Evolutionary conservation across 1,140 invertebrate genomes (phyloP).

Genomic region (Ceratosolen solmsi): DNA sequence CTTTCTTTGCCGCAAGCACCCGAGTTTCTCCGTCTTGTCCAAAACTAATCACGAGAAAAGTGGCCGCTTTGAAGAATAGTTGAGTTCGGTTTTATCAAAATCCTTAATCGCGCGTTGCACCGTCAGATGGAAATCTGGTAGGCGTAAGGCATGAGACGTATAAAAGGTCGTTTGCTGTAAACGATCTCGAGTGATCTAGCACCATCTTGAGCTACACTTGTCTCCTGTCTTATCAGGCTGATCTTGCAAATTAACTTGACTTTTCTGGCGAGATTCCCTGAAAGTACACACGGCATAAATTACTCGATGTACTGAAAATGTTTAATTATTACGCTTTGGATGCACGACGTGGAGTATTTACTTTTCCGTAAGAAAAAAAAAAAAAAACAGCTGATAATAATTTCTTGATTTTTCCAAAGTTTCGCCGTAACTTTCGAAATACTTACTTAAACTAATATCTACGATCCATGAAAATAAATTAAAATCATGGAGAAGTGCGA

Average conservation of each 20-base stretch:
- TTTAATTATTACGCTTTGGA: slow-evolving; percentile 27
- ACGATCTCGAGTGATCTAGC: slow-evolving; percentile 44
- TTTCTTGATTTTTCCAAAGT: too few relatives aligned
- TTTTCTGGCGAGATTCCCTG: slow-evolving; percentile 37
- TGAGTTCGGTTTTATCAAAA: slow-evolving; percentile 33
- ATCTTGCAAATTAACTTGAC: slow-evolving; percentile 54
- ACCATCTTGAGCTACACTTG: slow-evolving; percentile 54
- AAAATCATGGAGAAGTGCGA: too few relatives aligned
- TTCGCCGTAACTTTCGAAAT: too few relatives aligned
- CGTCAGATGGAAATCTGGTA: slow-evolving; percentile 49
- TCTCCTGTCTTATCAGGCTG: slow-evolving; percentile 37
- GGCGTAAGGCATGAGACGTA: slow-evolving; percentile 39
- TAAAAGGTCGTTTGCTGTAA: slow-evolving; percentile 37
- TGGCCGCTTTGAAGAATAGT: slow-evolving; percentile 29
- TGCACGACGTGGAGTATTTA: not conserved
- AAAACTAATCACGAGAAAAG: slow-evolving; percentile 52
- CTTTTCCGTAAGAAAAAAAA: not conserved
- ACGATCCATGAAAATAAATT: too few relatives aligned
- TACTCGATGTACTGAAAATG: slow-evolving; percentile 41
- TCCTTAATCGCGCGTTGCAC: slow-evolving; percentile 25
- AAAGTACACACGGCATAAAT: slow-evolving; percentile 41
- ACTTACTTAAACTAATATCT: too few relatives aligned
- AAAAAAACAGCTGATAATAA: too few relatives aligned
- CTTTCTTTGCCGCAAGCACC: slow-evolving; percentile 38
- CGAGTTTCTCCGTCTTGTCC: slow-evolving; percentile 43